phyloP scores from a whole-genome alignment of 2,113 vertebrate species.

The Gambusia holbrooki region DNA sequence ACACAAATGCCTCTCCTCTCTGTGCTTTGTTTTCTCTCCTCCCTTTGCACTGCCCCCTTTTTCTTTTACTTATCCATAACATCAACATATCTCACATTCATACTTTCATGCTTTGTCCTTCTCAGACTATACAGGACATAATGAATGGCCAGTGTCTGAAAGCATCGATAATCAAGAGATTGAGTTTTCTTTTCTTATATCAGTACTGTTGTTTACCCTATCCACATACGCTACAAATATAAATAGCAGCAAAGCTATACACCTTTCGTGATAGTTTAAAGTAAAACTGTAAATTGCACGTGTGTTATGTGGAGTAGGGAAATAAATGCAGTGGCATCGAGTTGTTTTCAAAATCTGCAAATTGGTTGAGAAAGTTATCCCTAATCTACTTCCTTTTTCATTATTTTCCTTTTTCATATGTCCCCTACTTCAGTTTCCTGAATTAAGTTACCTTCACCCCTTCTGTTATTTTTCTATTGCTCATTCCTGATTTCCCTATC shows the following conservation, averaged over 20 bases:
- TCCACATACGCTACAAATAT: neutral
- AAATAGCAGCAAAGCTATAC: slow-evolving; percentile 14
- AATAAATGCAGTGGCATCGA: slow-evolving; percentile 35
- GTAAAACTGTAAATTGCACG: slow-evolving; percentile 27
- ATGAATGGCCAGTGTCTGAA: neutral
- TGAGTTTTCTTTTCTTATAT: slow-evolving; percentile 12
- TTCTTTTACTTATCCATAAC: slow-evolving; percentile 24
- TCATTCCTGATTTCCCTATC: slow-evolving; percentile 6
- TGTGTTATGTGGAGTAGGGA: slow-evolving; percentile 15
- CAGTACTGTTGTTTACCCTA: slow-evolving; percentile 10
- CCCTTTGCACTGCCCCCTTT: neutral
- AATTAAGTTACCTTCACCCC: slow-evolving; percentile 35
- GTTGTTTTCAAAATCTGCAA: slow-evolving; percentile 33
- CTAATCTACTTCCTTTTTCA: slow-evolving; percentile 45
- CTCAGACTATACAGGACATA: neutral
- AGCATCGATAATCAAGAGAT: slow-evolving; percentile 10
- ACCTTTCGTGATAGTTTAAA: slow-evolving; percentile 17
- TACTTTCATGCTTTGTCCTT: slow-evolving; percentile 5
- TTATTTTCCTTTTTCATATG: slow-evolving; percentile 54
- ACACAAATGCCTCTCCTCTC: neutral
- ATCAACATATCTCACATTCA: neutral
- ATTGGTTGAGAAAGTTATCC: slow-evolving; percentile 53
- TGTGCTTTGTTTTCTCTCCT: slow-evolving; percentile 4
- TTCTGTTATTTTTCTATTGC: slow-evolving; percentile 24
- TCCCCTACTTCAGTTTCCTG: slow-evolving; percentile 58